A percentile compares a stretch with the other conserved stretches of the same genome.
Conservation (phyloP, 2,113 vertebrate species). For the Istiophorus platypterus region DNA sequence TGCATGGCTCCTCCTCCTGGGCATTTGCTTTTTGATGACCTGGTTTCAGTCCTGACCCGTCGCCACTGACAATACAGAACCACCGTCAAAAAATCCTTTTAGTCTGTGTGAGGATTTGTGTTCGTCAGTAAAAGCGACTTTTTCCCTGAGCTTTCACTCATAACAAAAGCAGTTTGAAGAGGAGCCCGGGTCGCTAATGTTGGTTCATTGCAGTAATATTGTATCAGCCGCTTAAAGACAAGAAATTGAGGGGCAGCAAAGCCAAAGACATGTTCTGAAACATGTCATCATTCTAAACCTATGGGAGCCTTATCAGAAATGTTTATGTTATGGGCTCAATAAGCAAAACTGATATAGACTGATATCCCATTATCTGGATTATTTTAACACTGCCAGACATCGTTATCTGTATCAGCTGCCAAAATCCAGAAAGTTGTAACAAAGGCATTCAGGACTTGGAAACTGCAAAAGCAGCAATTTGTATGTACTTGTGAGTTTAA, state of each 20-base stretch:
- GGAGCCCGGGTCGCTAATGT: background rate
- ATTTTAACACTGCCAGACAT: too few species aligned
- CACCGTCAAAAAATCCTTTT: background rate
- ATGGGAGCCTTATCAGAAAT: too few species aligned
- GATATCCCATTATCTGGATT: too few species aligned
- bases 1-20: background rate
- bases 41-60: background rate
- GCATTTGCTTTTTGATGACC: background rate
- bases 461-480: background rate
- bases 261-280: background rate
- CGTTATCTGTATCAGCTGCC: too few species aligned
- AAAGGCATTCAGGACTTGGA: too few species aligned
- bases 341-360: too few species aligned
- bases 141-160: slow-evolving; percentile 29
- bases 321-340: too few species aligned
- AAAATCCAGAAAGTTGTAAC: too few species aligned
- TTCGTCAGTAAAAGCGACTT: slow-evolving; percentile 34
- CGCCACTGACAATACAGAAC: background rate
- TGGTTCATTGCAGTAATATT: background rate
- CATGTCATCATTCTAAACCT: background rate
- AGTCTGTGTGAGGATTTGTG: slow-evolving; percentile 31
- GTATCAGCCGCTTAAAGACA: background rate
- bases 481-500: background rate
- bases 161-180: slow-evolving; percentile 13
- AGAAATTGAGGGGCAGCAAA: background rate